Evolutionary conservation across 2,113 vertebrate species (phyloP), one percentile per base, ranked within the genome.

Genomic region (Notarius lentiginosus): DNA sequence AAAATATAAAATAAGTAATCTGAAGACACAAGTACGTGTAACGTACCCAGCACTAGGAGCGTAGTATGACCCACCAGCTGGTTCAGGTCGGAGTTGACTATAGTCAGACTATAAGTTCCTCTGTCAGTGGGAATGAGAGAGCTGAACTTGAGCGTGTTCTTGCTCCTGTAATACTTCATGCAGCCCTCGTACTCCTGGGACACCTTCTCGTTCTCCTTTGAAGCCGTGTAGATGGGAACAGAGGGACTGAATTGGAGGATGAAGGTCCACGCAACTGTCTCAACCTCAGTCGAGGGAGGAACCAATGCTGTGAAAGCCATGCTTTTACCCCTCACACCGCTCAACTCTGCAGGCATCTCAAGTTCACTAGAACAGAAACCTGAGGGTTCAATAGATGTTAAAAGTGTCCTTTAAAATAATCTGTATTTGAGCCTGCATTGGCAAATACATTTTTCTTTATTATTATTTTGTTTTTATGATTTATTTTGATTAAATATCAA

Each of bases 11-110:
- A 24, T 14, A 49, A 22, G 20, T 76, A 0, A 53, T 49, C 1
- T 82, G 5, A 60, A 30, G 15, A 14, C 41, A 1, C 27, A 20
- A 11, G 7, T 0, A 5, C 10, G 14, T 20, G 7, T 27, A 30
- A 87, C 90, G n/a, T 76, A 91, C 90, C 90, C 17, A 91, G 68
- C 15, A 91, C 87, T 27, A 22, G 10, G 4, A 91, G 86, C 0
- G 0, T 0, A 6, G 85, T 47, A 9, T 73, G 18, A 7, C 75
- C 86, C 2, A 34, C 9, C 3, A 17, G 0, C 7, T 0, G 0
- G 0, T 0, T 0, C 17, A 20, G 7, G 0, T 14, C 1, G 0
- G 0, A 0, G 2, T 15, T 27, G 15, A 91, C 20, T 27, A 89
- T 22, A 6, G 0, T 30, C 12, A 90, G 55, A 5, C 0, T 4